Evolutionary conservation across 1,140 invertebrate genomes (phyloP).

Genomic region (Camponotus pennsylvanicus): DNA sequence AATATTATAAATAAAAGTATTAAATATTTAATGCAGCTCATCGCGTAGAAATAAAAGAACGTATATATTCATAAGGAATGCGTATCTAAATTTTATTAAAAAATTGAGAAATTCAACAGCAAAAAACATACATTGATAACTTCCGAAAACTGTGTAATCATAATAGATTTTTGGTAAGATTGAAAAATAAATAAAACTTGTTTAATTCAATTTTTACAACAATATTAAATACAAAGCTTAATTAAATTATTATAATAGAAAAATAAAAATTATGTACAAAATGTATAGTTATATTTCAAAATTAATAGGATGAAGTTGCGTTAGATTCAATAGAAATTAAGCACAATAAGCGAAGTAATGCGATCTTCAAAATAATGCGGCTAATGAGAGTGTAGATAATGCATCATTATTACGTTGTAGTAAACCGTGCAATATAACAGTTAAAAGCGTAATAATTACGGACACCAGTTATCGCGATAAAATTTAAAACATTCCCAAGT

Average conservation of each 20-base stretch:
- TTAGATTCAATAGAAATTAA: conserved; percentile 28
- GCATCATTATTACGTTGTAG: conserved; percentile 45
- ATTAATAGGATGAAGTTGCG: background rate
- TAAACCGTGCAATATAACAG: conserved; percentile 40
- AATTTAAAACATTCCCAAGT: conserved; percentile 55
- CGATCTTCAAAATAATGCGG: conserved; percentile 34
- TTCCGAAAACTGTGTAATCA: background rate
- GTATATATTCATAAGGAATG: no score
- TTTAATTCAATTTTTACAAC: background rate
- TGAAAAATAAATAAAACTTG: background rate
- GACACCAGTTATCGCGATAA: conserved; percentile 50
- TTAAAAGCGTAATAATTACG: conserved; percentile 58
- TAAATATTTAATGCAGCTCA: background rate
- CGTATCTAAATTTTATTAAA: background rate
- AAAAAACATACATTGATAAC: background rate
- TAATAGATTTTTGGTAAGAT: background rate
- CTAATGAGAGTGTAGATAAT: conserved; percentile 53
- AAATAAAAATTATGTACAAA: background rate
- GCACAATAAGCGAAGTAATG: conserved; percentile 1
- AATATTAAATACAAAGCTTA: background rate
- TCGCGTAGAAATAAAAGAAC: background rate
- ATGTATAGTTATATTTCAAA: background rate
- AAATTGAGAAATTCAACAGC: background rate
- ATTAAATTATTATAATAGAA: background rate
- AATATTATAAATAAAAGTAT: no score